Base-by-base conservation (phyloP, 2,797 vertebrate genomes). In the Galago senegalensis region DNA sequence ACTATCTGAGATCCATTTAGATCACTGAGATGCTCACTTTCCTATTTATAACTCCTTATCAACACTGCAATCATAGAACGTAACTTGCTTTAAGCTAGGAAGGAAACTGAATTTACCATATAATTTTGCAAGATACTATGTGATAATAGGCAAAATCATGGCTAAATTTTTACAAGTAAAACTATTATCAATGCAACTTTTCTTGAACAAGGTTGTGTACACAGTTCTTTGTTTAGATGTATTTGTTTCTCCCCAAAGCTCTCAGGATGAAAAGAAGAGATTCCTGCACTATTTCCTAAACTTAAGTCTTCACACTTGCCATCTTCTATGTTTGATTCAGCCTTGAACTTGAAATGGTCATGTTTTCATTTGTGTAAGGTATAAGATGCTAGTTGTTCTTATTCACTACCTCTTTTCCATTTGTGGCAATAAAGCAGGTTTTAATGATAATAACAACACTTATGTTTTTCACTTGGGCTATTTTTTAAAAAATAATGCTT, bases 61-160 rank as follows among this genome's bases (percentile, higher is more conserved):
- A 92, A 58, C 40, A 40, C 2, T 85, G 6, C 60, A 85, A 90
- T 73, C 56, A 76, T 49, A 91, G 11, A 83, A 18, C 2, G 81
- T 56, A 94, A 67, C 31, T 73, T 77, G 58, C 58, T 92, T 93
- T n/a, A 82, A 83, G 72, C n/a, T 88, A 82, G 21, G 40, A 89
- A 91, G 75, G 53, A 92, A 86, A 79, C 11, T 46, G 49, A 95
- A 65, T 46, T 70, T 87, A 73, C 9, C 31, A 81, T 79, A n/a
- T 16, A 29, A 37, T 21, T 73, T 92, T 82, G 46, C 8, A 69
- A 23, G 81, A 53, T 76, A 37, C 65, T 40, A 31, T 61, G 40
- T 80, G 67, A 20, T 82, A 85, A 75, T 20, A 87, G 34, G 46
- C 29, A 96, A 93, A 88, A 25, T 84, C 87, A 75, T 72, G 17